Percentiles rank a stretch among this genome's conserved stretches.
phyloP scores from a whole-genome alignment of 2,113 vertebrate genomes.

The Antigone vipio region DNA sequence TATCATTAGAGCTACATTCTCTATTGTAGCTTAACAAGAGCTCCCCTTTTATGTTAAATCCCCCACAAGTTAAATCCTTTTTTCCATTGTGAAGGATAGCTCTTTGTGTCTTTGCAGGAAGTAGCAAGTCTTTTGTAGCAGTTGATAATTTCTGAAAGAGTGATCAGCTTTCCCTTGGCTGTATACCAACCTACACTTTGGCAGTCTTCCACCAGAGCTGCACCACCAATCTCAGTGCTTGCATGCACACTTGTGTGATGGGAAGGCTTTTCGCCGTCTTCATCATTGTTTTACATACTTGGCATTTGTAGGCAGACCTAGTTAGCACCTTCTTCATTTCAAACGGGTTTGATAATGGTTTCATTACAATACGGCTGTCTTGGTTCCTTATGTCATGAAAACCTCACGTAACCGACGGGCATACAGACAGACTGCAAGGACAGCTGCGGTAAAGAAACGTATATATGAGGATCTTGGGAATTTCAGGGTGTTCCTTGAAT shows the following conservation, averaged over 20 bases:
- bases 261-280: neutral
- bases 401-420: rapidly evolving
- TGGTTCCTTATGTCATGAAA: neutral
- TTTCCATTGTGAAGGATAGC: neutral
- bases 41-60: conserved; percentile 9
- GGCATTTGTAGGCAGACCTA: neutral
- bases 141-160: neutral
- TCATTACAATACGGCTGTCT: neutral
- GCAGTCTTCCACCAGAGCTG: neutral
- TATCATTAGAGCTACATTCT: neutral
- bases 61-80: neutral
- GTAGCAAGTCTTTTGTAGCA: neutral
- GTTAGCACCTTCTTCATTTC: neutral
- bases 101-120: neutral
- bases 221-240: neutral
- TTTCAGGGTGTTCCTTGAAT: neutral
- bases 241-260: neutral
- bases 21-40: neutral
- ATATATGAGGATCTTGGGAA: neutral
- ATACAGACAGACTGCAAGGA: neutral
- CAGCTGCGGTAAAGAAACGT: neutral
- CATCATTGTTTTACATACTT: neutral
- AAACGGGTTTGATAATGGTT: neutral
- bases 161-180: neutral
- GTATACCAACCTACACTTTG: neutral